Evolutionary conservation across 2,797 vertebrate genomes (phyloP).

Genomic region (Acanthurus tractus): DNA sequence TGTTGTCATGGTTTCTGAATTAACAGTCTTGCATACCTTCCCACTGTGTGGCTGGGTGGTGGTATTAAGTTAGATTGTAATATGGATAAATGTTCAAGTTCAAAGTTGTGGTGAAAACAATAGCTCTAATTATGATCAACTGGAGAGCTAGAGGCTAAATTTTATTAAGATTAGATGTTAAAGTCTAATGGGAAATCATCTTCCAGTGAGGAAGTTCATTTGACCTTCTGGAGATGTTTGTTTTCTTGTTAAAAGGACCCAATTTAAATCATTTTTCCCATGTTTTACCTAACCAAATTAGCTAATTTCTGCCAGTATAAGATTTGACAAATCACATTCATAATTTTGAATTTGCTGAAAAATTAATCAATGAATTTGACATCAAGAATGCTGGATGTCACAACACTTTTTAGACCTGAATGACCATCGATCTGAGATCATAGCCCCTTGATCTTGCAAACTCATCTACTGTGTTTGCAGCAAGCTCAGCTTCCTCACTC

Average conservation of each 20-base stretch:
- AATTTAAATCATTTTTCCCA: not conserved
- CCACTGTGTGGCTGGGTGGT: not conserved
- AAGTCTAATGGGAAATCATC: conserved; percentile 43
- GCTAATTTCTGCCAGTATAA: not conserved
- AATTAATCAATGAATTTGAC: not conserved
- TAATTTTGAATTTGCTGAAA: not conserved
- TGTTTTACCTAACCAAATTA: not conserved
- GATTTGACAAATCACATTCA: not conserved
- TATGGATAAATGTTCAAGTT: conserved; percentile 5
- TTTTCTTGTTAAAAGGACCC: conserved; percentile 12
- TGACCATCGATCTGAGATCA: no score
- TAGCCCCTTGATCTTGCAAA: no score
- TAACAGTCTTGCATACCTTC: conserved; percentile 22
- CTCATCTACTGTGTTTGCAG: no score
- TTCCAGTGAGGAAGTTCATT: conserved; percentile 33
- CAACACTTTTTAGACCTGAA: no score
- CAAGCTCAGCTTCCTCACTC: no score
- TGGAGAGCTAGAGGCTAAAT: conserved; percentile 45
- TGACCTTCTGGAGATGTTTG: conserved; percentile 56
- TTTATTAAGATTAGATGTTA: conserved; percentile 54
- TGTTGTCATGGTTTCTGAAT: conserved; percentile 38
- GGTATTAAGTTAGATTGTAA: conserved; percentile 25
- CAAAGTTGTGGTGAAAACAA: conserved; percentile 4
- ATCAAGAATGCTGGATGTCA: no score
- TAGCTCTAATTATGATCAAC: conserved; percentile 43